phyloP scores from a whole-genome alignment of 2,888 invertebrate species.

The Halictus ligatus region DNA sequence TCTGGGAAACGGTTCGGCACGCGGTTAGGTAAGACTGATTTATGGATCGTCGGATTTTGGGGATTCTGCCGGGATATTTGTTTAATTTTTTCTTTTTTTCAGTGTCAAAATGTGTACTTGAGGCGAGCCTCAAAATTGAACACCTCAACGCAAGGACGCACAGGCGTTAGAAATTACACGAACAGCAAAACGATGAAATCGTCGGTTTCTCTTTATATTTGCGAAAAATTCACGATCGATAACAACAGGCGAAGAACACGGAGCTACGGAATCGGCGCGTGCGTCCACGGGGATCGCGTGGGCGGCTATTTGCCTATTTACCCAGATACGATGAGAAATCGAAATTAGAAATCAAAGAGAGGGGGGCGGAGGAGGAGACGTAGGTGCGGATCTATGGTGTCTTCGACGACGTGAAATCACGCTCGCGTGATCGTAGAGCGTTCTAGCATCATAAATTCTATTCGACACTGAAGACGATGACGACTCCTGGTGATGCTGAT shows the following conservation, averaged over 20 bases:
- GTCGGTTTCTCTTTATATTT: conserved; percentile 29
- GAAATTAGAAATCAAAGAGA: conserved; percentile 68
- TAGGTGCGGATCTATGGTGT: conserved; percentile 57
- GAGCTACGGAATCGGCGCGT: conserved; percentile 24
- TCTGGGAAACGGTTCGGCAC: background rate
- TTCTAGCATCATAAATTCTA: conserved; percentile 56
- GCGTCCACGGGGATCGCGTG: conserved; percentile 46
- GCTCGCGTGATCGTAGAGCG: conserved; percentile 39
- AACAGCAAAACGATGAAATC: conserved; percentile 21
- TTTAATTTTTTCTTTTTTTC: too few relatives aligned
- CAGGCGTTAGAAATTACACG: background rate
- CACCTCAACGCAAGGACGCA: background rate
- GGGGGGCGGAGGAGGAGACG: background rate
- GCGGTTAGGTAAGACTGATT: background rate
- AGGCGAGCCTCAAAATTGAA: background rate
- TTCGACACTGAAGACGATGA: conserved; percentile 46
- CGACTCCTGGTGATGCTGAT: conserved; percentile 52
- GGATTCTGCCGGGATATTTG: too few relatives aligned
- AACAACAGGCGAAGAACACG: background rate
- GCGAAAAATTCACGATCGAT: conserved; percentile 26
- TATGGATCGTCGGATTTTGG: background rate
- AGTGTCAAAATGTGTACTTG: background rate
- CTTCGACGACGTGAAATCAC: conserved; percentile 60
- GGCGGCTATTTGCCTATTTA: conserved; percentile 65
- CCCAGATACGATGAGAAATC: conserved; percentile 63